Percentiles rank a stretch among this genome's conserved stretches.
Evolutionary conservation across 2,113 vertebrate genomes (phyloP).

Genomic region (Chitala chitala): DNA sequence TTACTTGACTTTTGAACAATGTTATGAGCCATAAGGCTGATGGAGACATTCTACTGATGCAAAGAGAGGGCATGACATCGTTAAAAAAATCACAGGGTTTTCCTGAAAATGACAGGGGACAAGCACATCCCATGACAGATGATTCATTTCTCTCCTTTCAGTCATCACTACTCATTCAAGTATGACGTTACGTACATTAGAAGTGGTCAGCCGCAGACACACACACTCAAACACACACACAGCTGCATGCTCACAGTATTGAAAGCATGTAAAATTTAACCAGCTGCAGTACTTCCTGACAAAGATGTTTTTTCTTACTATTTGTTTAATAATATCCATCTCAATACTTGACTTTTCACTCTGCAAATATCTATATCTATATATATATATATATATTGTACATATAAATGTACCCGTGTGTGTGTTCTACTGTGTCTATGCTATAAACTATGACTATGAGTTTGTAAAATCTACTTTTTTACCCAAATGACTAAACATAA

Average conservation of each 20-base stretch:
- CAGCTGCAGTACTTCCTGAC: background rate
- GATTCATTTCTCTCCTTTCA: background rate
- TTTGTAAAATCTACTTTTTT: slow-evolving; percentile 6
- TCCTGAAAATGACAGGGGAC: background rate
- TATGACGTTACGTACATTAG: too few species aligned
- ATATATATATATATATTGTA: background rate
- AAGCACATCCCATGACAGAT: background rate
- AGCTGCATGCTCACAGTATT: background rate
- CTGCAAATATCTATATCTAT: background rate
- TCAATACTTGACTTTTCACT: background rate
- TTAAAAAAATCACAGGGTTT: background rate
- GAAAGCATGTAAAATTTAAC: slow-evolving; percentile 3
- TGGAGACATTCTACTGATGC: background rate
- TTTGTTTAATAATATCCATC: background rate
- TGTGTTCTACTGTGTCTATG: slow-evolving; percentile 21
- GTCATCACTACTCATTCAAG: too few species aligned
- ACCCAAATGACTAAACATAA: slow-evolving; percentile 22
- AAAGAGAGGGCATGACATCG: slow-evolving; percentile 10
- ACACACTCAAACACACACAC: background rate
- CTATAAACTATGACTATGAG: background rate
- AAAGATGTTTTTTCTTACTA: background rate
- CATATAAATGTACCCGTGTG: slow-evolving; percentile 7
- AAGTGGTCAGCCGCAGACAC: too few species aligned
- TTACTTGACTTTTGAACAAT: background rate
- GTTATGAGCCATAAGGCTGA: background rate